Conservation (phyloP, 2,888 invertebrate species). For the Boloria selene region DNA sequence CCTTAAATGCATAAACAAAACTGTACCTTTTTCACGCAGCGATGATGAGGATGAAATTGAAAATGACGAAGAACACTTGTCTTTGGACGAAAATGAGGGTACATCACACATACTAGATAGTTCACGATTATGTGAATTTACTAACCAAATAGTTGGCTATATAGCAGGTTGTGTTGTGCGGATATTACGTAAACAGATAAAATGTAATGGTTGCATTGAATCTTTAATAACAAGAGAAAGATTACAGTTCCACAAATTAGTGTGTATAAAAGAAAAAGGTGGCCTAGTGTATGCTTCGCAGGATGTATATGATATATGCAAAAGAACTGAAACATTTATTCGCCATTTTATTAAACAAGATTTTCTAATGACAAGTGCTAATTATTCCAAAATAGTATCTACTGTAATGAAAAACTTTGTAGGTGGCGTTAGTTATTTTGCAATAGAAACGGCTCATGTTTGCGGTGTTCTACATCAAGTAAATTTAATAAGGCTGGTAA, state of each 20-base stretch:
- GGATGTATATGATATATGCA: no score
- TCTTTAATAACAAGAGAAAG: not conserved
- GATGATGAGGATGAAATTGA: no score
- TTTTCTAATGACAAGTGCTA: no score
- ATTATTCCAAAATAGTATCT: no score
- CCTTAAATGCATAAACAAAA: not conserved
- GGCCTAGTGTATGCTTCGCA: slow-evolving; percentile 3
- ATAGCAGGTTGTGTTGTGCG: slow-evolving; percentile 4
- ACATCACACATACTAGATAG: not conserved
- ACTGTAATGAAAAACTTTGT: no score
- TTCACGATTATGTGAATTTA: not conserved
- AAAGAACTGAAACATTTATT: no score
- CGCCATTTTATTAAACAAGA: no score
- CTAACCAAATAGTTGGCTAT: slow-evolving; percentile 5
- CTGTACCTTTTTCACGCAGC: not conserved
- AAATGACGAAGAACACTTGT: not conserved
- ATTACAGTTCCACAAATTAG: not conserved
- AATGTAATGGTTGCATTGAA: not conserved
- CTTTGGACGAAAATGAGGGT: not conserved
- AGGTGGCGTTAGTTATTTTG: no score
- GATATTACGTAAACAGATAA: not conserved
- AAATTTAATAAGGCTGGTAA: no score
- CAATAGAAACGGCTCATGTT: no score
- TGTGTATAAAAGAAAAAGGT: slow-evolving; percentile 3
- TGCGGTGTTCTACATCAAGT: no score